Percentiles rank a stretch among this genome's conserved stretches.
Evolutionary conservation across 92 coral and sea anemone species (phyloP).

Genomic region (Heteractis magnifica): DNA sequence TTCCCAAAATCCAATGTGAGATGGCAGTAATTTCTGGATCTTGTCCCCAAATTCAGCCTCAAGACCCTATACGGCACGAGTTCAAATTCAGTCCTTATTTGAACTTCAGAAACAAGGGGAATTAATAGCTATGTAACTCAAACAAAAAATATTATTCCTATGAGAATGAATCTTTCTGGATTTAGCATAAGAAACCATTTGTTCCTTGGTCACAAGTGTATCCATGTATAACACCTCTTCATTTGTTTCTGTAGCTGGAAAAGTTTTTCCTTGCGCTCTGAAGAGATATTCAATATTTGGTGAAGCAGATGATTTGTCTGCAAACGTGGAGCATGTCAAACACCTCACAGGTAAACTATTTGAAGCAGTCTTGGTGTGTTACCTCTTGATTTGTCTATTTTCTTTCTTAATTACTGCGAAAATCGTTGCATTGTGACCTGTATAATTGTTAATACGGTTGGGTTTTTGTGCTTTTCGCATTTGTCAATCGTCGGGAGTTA

Average conservation of each 20-base stretch:
- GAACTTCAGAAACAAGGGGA: too few species aligned
- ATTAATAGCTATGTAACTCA: too few species aligned
- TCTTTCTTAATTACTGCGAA: background rate
- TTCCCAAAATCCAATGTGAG: too few species aligned
- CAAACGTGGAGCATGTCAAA: constrained; percentile 52
- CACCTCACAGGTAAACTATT: constrained; percentile 62
- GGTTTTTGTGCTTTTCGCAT: too few species aligned
- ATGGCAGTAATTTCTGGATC: too few species aligned
- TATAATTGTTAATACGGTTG: too few species aligned
- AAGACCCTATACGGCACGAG: too few species aligned
- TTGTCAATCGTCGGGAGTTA: too few species aligned
- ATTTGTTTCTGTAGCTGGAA: constrained; percentile 52
- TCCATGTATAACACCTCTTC: too few species aligned
- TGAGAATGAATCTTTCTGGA: background rate
- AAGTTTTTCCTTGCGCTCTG: constrained; percentile 54
- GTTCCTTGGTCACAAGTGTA: background rate
- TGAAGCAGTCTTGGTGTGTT: background rate
- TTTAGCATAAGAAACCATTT: background rate
- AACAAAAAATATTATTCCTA: too few species aligned
- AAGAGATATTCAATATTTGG: constrained; percentile 73
- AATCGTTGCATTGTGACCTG: background rate
- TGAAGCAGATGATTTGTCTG: constrained; percentile 47
- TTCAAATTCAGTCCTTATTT: too few species aligned
- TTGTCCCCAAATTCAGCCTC: too few species aligned
- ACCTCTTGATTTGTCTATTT: background rate